phyloP scores from a whole-genome alignment of 2,888 invertebrate genomes.

The Oscheius sp. region DNA sequence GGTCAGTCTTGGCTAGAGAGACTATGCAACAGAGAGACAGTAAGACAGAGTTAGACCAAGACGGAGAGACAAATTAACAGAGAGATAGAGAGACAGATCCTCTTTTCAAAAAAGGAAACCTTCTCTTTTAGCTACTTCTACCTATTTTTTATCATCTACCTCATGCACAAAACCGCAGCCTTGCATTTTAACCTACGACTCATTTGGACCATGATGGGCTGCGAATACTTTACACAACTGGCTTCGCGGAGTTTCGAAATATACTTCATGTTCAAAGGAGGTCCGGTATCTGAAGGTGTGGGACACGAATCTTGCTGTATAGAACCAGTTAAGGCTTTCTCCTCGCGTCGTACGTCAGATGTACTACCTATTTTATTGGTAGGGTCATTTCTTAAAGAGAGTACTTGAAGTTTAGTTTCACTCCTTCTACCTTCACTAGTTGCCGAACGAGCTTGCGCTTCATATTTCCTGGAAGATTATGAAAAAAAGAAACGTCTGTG shows the following conservation, averaged over 20 bases:
- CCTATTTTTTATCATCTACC: neutral
- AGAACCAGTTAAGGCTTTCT: neutral
- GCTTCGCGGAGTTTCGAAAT: neutral
- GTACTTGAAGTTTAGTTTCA: neutral
- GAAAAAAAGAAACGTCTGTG: neutral
- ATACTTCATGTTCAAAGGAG: neutral
- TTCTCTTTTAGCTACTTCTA: neutral
- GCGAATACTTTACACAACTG: neutral
- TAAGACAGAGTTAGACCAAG: no score
- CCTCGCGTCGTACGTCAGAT: neutral
- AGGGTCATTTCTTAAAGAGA: neutral
- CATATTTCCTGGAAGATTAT: slow-evolving; percentile 2
- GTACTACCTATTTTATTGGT: slow-evolving; percentile 2
- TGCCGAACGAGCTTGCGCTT: neutral
- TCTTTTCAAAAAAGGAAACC: no score
- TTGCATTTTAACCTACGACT: neutral
- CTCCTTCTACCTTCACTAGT: neutral
- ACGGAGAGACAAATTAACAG: no score
- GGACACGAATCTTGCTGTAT: neutral
- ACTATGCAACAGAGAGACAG: no score
- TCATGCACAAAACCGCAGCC: neutral
- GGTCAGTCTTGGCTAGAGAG: neutral
- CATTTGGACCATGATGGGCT: neutral
- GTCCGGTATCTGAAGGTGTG: neutral
- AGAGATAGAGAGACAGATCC: no score